Percentiles rank a stretch among this genome's conserved stretches.
These are phyloP conservation scores for Lutjanus campechanus DNA, from an alignment of 2,797 vertebrate genomes.

Conservation along the genomic window DNA sequence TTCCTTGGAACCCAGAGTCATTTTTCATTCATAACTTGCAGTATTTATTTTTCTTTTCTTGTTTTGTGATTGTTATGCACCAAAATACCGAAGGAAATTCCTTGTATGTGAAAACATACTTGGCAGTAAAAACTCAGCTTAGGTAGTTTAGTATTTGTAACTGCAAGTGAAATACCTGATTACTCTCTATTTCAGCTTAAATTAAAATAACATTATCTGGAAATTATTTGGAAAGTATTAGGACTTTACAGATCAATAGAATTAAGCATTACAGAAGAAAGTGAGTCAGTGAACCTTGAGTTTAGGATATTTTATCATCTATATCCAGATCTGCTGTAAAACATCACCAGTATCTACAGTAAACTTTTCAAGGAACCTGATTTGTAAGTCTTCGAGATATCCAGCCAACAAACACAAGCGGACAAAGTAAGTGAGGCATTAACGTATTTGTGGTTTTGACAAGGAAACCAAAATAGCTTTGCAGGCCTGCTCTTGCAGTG, in stretches of 20 bases:
- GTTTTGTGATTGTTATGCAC: not conserved
- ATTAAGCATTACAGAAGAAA: not conserved
- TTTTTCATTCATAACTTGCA: not conserved
- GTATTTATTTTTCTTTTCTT: not conserved
- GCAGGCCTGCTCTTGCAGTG: slow-evolving; percentile 11
- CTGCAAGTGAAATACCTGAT: not conserved
- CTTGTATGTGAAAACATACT: not conserved
- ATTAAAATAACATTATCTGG: not conserved
- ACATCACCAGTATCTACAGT: slow-evolving; percentile 2
- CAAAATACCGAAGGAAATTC: not conserved
- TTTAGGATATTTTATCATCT: slow-evolving; percentile 7
- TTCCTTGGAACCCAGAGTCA: not conserved
- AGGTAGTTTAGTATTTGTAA: not conserved
- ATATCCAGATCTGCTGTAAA: slow-evolving; percentile 6
- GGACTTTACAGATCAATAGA: not conserved
- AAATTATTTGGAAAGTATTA: not conserved
- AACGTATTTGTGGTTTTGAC: slow-evolving; percentile 24
- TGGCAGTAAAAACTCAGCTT: not conserved
- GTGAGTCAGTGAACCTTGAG: not conserved
- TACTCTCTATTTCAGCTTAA: not conserved
- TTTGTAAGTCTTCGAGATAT: not conserved
- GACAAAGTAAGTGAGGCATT: slow-evolving; percentile 35
- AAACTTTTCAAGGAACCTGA: slow-evolving; percentile 1
- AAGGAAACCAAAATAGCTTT: slow-evolving; percentile 26
- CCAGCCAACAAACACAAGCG: slow-evolving; percentile 9